Conservation (phyloP, 2,113 vertebrate genomes). For the Lethenteron reissneri region DNA sequence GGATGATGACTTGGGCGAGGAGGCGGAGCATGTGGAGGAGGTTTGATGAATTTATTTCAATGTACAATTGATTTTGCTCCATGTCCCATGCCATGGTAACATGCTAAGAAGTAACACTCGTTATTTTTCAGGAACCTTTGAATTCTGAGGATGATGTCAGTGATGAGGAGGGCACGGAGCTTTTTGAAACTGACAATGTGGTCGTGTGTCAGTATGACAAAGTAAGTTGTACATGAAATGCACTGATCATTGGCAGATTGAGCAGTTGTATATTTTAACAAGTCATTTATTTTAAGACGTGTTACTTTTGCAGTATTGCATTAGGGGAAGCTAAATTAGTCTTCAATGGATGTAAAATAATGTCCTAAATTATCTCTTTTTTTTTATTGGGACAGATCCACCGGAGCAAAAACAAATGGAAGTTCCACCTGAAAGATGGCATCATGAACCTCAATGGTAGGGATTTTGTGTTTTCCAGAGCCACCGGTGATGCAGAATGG, state of each 20-base stretch:
- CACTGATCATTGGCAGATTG: background rate
- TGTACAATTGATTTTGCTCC: too few species aligned
- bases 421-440: slow-evolving; percentile 98
- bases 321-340: too few species aligned
- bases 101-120: too few species aligned
- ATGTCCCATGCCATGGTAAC: too few species aligned
- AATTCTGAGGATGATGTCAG: slow-evolving; percentile 93
- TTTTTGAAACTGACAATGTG: slow-evolving; percentile 96
- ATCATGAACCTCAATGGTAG: slow-evolving; percentile 99
- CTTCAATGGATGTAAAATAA: too few species aligned
- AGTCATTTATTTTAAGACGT: too few species aligned
- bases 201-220: slow-evolving; percentile 98
- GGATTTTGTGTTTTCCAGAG: slow-evolving; percentile 99
- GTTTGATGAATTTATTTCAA: slow-evolving; percentile 11
- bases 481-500: slow-evolving; percentile 97
- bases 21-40: slow-evolving; percentile 93
- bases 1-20: slow-evolving; percentile 66
- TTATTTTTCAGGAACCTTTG: slow-evolving; percentile 50
- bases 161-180: slow-evolving; percentile 81
- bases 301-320: too few species aligned
- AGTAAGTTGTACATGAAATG: slow-evolving; percentile 23
- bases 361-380: slow-evolving; percentile 9
- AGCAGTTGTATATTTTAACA: background rate
- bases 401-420: slow-evolving; percentile 99
- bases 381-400: slow-evolving; percentile 48